Conservation (phyloP, 2,113 vertebrate species). For the Microtus richardsoni region DNA sequence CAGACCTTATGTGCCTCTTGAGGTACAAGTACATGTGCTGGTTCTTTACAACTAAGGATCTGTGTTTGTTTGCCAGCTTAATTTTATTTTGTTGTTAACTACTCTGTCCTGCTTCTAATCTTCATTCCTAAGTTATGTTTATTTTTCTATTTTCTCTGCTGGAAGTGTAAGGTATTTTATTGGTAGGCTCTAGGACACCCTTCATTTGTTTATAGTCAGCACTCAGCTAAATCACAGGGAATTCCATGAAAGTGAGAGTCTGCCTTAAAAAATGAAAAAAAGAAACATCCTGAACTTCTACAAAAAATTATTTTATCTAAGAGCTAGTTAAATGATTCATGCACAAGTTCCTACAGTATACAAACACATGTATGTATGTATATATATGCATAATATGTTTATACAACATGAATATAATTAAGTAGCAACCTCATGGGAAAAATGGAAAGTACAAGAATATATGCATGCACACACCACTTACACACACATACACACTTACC, state of each 20-base stretch:
- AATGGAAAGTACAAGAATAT: background rate
- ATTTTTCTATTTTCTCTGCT: background rate
- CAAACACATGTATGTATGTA: background rate
- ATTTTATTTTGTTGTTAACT: background rate
- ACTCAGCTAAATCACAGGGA: background rate
- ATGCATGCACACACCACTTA: background rate
- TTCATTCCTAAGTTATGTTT: background rate
- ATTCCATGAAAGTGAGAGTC: background rate
- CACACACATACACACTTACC: background rate
- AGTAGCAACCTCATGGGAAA: background rate
- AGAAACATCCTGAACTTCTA: background rate
- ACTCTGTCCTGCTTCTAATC: background rate
- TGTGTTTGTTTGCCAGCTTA: background rate
- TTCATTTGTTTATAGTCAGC: background rate
- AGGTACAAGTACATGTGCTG: background rate
- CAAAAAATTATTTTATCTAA: background rate
- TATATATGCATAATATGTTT: background rate
- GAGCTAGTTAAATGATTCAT: background rate
- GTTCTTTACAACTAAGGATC: background rate
- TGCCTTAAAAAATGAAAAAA: background rate
- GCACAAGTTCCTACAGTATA: slow-evolving; percentile 5
- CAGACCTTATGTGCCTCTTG: background rate
- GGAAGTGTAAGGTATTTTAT: background rate
- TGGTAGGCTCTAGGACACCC: background rate
- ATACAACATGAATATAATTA: background rate